A percentile compares a stretch with the other conserved stretches of the same genome.
Conservation (phyloP, 2,888 invertebrate species). For the Epiblema foenella region DNA sequence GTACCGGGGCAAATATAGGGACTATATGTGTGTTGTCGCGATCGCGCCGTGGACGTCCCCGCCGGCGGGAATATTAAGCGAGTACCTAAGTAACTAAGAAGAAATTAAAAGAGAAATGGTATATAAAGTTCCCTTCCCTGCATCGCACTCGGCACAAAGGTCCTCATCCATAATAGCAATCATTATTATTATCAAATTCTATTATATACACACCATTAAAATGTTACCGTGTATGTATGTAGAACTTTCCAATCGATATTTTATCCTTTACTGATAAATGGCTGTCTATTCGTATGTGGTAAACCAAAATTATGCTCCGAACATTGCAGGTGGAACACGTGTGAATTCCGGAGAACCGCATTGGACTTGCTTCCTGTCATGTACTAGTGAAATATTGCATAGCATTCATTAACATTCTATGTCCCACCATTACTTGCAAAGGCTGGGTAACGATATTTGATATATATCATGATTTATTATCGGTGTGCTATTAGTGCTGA, state of each 20-base stretch:
- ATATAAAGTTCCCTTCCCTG: no score
- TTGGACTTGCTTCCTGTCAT: conserved; percentile 39
- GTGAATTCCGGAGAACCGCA: conserved; percentile 34
- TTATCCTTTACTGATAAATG: conserved; percentile 1
- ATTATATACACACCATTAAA: no score
- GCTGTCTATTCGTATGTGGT: conserved; percentile 2
- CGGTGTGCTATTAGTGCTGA: not conserved
- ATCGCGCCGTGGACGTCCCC: no score
- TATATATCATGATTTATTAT: conserved; percentile 10
- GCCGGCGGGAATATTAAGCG: no score
- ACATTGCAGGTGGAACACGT: conserved; percentile 25
- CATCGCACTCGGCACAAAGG: no score
- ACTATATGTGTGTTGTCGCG: no score
- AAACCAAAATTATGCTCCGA: conserved; percentile 13
- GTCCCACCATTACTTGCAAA: not conserved
- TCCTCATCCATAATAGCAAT: no score
- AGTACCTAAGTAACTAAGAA: no score
- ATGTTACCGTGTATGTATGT: not conserved
- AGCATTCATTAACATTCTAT: conserved; percentile 35
- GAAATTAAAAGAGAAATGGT: no score
- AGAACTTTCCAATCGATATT: not conserved
- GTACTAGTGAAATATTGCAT: conserved; percentile 40
- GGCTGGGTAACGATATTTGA: conserved; percentile 16
- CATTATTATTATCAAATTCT: no score
- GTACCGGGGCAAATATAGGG: no score